Conservation (phyloP, 2,797 vertebrate genomes). For the Clarias laeviceps region DNA sequence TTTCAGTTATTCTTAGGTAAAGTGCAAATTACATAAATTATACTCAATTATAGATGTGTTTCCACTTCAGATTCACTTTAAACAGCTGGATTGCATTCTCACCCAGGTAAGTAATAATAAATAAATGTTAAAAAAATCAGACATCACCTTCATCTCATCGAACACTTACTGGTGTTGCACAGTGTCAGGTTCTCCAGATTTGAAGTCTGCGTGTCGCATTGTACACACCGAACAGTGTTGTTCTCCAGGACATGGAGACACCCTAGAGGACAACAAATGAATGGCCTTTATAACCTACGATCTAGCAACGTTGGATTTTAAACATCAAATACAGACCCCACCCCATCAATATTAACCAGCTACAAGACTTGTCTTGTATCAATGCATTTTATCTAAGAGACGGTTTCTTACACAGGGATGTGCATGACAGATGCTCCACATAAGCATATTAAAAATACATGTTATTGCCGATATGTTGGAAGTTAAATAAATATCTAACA, state of each 20-base stretch:
- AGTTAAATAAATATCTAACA: no score
- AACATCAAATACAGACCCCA: background rate
- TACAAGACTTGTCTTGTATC: background rate
- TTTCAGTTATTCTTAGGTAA: background rate
- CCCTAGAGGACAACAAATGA: conserved; percentile 69
- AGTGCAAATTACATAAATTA: no score
- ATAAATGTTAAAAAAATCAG: background rate
- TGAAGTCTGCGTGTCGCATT: conserved; percentile 72
- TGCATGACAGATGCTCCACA: background rate
- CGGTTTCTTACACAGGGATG: background rate
- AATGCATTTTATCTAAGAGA: background rate
- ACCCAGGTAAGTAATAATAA: background rate
- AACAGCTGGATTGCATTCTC: background rate
- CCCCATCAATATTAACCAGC: no score
- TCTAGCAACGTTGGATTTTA: background rate
- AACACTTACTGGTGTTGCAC: conserved; percentile 75
- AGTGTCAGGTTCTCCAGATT: conserved; percentile 71
- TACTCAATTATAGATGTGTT: background rate
- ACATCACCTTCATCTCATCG: background rate
- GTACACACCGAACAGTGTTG: conserved; percentile 81
- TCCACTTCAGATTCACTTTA: background rate
- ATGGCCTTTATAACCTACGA: background rate
- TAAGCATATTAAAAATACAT: background rate
- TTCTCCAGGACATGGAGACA: conserved; percentile 85
- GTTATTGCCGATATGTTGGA: background rate